These are phyloP conservation scores for Leptatherina wallacei DNA, from an alignment of 2,797 vertebrate species.

Conservation along the genomic window DNA sequence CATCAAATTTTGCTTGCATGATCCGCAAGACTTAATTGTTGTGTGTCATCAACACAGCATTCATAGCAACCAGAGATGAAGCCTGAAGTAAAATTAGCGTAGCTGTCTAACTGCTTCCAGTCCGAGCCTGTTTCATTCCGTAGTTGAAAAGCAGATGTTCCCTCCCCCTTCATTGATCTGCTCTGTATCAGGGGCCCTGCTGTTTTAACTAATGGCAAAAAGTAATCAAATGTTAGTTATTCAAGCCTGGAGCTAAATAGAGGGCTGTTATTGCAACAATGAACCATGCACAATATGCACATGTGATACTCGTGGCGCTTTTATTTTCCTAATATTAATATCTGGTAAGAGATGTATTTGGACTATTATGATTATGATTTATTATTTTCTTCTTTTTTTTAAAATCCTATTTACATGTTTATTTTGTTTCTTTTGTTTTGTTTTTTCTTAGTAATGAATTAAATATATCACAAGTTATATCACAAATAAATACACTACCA, in stretches of 20 bases:
- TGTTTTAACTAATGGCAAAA: conserved; percentile 61
- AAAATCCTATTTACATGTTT: no score
- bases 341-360: conserved; percentile 1
- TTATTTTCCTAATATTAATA: conserved; percentile 48
- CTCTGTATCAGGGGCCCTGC: conserved; percentile 47
- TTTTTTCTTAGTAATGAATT: background rate
- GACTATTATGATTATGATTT: no score
- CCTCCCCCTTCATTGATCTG: conserved; percentile 39
- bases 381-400: no score
- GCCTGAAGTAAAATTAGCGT: conserved; percentile 51
- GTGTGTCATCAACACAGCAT: background rate
- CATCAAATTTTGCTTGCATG: background rate
- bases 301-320: conserved; percentile 38
- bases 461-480: background rate
- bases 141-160: conserved; percentile 25
- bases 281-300: conserved; percentile 29
- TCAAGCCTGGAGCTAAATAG: conserved; percentile 45
- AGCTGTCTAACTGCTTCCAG: conserved; percentile 11
- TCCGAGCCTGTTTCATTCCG: conserved; percentile 34
- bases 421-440: background rate
- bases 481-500: background rate
- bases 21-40: background rate
- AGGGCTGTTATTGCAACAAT: conserved; percentile 43
- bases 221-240: conserved; percentile 68
- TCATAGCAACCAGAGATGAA: conserved; percentile 35